Evolutionary conservation across 2,797 vertebrate genomes (phyloP).

Genomic region (Gobio occitaniae): DNA sequence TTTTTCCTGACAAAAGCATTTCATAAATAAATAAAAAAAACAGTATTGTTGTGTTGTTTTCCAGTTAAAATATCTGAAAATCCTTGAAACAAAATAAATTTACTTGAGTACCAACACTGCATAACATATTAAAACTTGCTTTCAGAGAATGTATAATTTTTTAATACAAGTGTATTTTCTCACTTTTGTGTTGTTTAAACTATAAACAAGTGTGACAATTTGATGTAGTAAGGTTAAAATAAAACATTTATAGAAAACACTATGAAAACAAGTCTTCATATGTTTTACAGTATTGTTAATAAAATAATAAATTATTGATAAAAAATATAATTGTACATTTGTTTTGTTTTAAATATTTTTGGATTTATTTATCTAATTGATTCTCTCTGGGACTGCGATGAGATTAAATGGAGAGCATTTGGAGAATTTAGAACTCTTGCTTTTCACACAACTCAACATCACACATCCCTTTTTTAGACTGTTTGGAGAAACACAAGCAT

Average conservation of each 20-base stretch:
- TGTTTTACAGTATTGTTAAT: neutral
- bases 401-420: neutral
- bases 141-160: neutral
- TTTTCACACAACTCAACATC: neutral
- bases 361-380: neutral
- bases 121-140: neutral
- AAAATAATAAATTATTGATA: neutral
- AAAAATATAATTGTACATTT: neutral
- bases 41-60: neutral
- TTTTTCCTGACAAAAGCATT: slow-evolving; percentile 11
- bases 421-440: neutral
- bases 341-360: neutral
- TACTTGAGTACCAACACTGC: neutral
- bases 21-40: neutral
- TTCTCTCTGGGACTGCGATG: neutral
- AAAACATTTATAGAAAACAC: neutral
- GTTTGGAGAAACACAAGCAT: neutral
- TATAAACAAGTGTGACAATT: neutral
- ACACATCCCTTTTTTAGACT: neutral
- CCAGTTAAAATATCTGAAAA: neutral
- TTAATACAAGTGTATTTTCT: neutral
- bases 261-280: neutral
- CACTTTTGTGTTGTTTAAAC: neutral
- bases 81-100: neutral
- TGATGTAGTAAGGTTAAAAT: neutral